Evolutionary conservation across 2,797 vertebrate species (phyloP).

Genomic region (Gorsachius magnificus): DNA sequence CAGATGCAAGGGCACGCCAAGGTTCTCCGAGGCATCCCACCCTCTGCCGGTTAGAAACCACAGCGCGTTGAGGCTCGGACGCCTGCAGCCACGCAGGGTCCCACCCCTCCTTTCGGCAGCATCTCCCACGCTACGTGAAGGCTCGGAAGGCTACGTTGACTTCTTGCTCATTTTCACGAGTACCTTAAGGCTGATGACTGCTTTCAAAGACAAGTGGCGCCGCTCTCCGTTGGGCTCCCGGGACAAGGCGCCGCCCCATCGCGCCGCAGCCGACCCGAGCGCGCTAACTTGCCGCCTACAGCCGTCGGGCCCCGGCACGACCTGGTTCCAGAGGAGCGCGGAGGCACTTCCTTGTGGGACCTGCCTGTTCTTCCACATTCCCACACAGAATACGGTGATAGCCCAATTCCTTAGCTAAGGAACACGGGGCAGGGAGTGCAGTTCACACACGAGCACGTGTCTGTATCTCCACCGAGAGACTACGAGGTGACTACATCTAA

Average conservation of each 20-base stretch:
- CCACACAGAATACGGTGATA: neutral
- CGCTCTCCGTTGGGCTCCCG: neutral
- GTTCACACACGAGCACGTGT: accelerated
- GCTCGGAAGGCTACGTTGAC: neutral
- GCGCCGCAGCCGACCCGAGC: no score
- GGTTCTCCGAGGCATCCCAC: neutral
- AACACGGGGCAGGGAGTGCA: neutral
- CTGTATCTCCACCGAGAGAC: neutral
- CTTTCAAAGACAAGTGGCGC: neutral
- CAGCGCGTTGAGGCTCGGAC: neutral
- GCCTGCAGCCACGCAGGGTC: neutral
- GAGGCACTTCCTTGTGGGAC: neutral
- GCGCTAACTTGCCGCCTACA: neutral
- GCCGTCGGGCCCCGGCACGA: accelerated
- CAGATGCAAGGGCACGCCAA: neutral
- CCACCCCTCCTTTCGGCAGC: neutral
- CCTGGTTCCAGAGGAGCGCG: neutral
- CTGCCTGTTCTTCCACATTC: neutral
- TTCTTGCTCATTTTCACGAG: neutral
- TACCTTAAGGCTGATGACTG: neutral
- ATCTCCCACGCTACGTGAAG: neutral
- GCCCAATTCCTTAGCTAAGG: neutral
- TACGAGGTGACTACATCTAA: neutral
- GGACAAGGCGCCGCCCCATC: no score
- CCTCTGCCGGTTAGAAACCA: neutral